These are phyloP conservation scores for Pygathrix nemaeus DNA, from an alignment of 2,113 vertebrate genomes.

Conservation along the genomic window DNA sequence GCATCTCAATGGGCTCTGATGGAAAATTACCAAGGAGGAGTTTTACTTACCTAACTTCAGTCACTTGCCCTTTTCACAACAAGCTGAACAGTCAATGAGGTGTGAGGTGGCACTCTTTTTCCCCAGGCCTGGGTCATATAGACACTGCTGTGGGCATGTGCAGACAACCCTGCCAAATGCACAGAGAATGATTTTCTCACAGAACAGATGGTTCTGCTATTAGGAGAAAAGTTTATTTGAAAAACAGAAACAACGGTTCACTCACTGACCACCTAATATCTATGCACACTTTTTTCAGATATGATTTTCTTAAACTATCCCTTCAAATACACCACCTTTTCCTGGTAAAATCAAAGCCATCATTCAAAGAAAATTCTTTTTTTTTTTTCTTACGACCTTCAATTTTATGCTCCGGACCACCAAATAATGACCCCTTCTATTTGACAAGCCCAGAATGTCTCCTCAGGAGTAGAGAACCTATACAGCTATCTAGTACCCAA, in stretches of 20 bases:
- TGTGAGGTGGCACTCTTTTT: background rate
- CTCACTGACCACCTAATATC: background rate
- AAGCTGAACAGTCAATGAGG: background rate
- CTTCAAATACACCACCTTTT: background rate
- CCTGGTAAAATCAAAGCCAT: background rate
- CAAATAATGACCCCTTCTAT: background rate
- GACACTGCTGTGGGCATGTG: accelerated
- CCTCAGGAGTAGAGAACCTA: background rate
- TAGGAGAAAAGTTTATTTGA: background rate
- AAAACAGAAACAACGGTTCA: background rate
- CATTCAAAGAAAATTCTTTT: background rate
- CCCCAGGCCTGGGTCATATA: background rate
- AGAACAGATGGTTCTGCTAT: background rate
- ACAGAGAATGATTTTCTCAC: background rate
- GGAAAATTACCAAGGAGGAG: background rate
- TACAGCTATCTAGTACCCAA: background rate
- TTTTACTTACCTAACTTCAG: background rate
- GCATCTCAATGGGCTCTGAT: background rate
- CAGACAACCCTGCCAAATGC: background rate
- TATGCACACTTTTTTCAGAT: background rate
- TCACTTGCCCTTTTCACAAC: background rate
- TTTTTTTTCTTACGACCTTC: background rate
- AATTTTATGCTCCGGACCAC: background rate
- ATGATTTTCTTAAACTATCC: background rate
- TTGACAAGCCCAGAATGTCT: background rate